phyloP scores from a whole-genome alignment of 2,113 vertebrate genomes.

The Pseudopodoces humilis region DNA sequence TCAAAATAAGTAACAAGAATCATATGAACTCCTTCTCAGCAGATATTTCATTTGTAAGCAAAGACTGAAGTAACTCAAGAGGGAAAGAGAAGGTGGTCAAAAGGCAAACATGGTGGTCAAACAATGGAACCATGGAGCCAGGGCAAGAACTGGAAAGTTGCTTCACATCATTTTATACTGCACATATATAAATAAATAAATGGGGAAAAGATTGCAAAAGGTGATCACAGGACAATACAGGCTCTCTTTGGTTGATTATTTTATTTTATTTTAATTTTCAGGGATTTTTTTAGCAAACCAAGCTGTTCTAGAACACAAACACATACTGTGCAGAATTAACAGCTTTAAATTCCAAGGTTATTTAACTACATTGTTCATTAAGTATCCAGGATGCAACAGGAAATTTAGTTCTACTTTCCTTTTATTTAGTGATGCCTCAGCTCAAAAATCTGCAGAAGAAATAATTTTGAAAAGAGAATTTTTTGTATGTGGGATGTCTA shows the following conservation, averaged over 20 bases:
- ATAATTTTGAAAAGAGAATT: neutral
- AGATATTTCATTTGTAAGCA: neutral
- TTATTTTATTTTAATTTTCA: neutral
- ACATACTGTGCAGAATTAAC: neutral
- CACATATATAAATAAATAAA: neutral
- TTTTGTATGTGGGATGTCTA: neutral
- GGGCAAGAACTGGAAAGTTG: neutral
- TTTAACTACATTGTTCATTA: neutral
- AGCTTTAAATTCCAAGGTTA: neutral
- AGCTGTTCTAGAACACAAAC: neutral
- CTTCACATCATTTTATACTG: neutral
- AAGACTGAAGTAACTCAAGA: neutral
- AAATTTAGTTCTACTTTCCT: neutral
- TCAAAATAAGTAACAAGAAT: neutral
- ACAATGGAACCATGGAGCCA: neutral
- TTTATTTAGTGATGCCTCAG: neutral
- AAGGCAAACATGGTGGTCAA: neutral
- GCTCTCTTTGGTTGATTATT: neutral
- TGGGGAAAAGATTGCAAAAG: neutral
- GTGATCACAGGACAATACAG: neutral
- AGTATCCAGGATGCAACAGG: neutral
- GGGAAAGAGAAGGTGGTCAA: neutral
- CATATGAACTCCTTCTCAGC: neutral
- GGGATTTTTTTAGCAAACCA: neutral
- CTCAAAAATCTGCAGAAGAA: neutral